Base-by-base conservation (phyloP, 2,797 vertebrate species). In the Gymnocypris eckloni region DNA sequence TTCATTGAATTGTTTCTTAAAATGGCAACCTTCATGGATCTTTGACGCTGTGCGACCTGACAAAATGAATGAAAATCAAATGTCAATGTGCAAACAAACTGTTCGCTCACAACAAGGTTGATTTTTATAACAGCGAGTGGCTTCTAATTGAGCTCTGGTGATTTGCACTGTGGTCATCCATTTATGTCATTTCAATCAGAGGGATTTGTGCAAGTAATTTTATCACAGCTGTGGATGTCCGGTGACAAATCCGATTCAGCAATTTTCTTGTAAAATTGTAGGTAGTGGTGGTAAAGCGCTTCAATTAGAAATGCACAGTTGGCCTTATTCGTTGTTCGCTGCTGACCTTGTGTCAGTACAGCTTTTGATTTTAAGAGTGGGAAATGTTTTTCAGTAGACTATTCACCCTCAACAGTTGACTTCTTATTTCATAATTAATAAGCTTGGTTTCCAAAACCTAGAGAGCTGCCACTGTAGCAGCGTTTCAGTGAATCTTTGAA, bases 101-200 rank as follows among this genome's bases (percentile, higher is more conserved):
- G 78, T 66, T 33, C 4, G 2, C 6, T 15, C 52, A 80, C 52
- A 48, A 18, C 67, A 84, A 84, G 86, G 82, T 82, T 43, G 66
- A 84, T 82, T 82, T 86, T 84, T 70, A 56, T 69, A 61, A 67
- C 73, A 84, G 28, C 8, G 13, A 52, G 45, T 7, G 37, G 48
- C 75, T 72, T 82, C 22, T 54, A 88, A 86, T 86, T 86, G 82
- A 80, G 86, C 82, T 86, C 61, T 75, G 72, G 45, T 76, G 82
- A 85, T 86, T 83, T 89, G 73, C 8, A 54, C 86, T 88, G 13
- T 75, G 37, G 9, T 50, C 41, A 33, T 79, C 81, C 79, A 80
- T 72, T 78, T 77, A 66, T 80, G 75, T 81, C 61, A 59, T 87
- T 82, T 85, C 43, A 39, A 59, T 56, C 61, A 33, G 73, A 69